phyloP scores from a whole-genome alignment of 2,888 invertebrate species.

The Agriopis marginaria region DNA sequence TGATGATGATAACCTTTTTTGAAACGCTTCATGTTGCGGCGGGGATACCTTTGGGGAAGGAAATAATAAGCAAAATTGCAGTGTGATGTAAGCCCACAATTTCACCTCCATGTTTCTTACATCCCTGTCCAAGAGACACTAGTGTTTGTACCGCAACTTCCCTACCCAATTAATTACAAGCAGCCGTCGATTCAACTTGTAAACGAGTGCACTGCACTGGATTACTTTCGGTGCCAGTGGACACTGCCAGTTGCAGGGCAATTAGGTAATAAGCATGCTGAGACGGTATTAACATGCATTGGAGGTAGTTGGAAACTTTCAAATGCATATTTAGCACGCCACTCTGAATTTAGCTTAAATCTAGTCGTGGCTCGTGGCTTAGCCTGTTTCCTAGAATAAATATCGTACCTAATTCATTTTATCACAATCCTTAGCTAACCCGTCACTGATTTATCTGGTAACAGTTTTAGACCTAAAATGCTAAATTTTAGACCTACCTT shows the following conservation, averaged over 20 bases:
- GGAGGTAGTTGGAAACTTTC: background rate
- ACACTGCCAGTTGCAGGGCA: slow-evolving; percentile 34
- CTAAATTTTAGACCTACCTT: no score
- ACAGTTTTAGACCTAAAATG: no score
- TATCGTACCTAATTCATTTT: no score
- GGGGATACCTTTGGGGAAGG: no score
- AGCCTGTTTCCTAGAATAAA: no score
- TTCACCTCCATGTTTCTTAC: slow-evolving; percentile 3
- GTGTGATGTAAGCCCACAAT: no score
- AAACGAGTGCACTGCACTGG: slow-evolving; percentile 64
- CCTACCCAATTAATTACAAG: slow-evolving; percentile 75
- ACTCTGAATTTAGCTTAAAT: background rate
- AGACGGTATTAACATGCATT: background rate
- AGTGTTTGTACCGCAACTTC: slow-evolving; percentile 66
- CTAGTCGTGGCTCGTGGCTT: background rate
- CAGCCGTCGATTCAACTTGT: slow-evolving; percentile 77
- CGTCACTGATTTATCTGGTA: no score
- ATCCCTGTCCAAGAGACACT: slow-evolving; percentile 53
- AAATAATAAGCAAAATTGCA: background rate
- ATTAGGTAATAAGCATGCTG: slow-evolving; percentile 26
- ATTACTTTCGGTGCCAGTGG: slow-evolving; percentile 41
- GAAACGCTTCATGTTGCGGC: no score
- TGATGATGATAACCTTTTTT: no score
- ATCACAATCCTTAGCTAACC: no score
- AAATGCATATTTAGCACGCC: background rate